Evolutionary conservation across 2,797 vertebrate species (phyloP).

Genomic region (Pipistrellus pipistrellus): DNA sequence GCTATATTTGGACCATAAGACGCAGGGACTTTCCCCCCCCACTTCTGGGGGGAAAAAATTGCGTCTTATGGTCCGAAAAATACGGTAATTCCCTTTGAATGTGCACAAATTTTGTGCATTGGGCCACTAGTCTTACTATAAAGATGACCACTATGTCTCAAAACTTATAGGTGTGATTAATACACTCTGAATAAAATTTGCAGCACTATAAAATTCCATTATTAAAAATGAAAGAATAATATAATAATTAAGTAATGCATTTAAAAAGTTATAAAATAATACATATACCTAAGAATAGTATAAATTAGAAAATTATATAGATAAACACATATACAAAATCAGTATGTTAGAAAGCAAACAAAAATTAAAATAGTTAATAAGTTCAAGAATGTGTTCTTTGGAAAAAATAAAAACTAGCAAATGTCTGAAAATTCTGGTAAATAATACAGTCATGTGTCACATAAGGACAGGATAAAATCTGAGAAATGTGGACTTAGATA

Average conservation of each 20-base stretch:
- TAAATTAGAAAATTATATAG: background rate
- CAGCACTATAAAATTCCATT: background rate
- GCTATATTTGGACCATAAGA: too few species aligned
- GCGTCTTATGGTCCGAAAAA: too few species aligned
- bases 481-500: background rate
- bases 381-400: background rate
- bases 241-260: background rate
- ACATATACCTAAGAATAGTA: background rate
- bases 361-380: background rate
- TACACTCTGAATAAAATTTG: background rate
- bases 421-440: background rate
- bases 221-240: background rate
- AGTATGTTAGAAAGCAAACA: background rate
- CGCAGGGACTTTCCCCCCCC: too few species aligned
- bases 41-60: too few species aligned
- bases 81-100: too few species aligned
- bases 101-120: too few species aligned
- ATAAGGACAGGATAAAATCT: background rate
- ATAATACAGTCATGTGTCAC: background rate
- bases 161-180: background rate
- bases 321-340: background rate
- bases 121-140: background rate
- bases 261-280: background rate
- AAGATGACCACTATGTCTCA: background rate
- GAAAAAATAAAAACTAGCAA: slow-evolving; percentile 12